Evolutionary conservation across 2,888 invertebrate genomes (phyloP), one percentile per base, ranked within the genome.

Genomic region (Eledona agricola): DNA sequence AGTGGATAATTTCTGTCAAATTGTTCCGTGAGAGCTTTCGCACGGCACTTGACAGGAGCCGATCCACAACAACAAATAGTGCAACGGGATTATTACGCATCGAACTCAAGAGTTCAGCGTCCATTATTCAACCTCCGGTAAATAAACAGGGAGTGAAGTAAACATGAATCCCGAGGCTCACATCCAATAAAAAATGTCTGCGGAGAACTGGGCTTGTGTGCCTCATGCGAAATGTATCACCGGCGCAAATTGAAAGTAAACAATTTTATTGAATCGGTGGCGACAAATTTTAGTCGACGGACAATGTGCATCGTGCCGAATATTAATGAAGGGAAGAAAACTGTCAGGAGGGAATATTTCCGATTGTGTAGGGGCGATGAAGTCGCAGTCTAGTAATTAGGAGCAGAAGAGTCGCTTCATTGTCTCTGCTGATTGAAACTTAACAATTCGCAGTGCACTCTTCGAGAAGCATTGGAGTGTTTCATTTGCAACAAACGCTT

Each of bases 231-330:
- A 47, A 47, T 28, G 47, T 47, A 47, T 29, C 47, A 47, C 37
- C 12, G 22, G 38, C 46, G 45, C 38, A 46, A 52, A 52, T 52
- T 52, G 52, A 52, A 52, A 52, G 38, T 25, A 52, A 52, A 52
- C 52, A 52, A 38, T 26, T 52, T 52, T 52, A 46, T 51, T 26
- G 23, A 37, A 26, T 42, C 28, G 12, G 25, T 17, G 29, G 7
- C n/a, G 16, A 51, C 51, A 45, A 45, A 32, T 45, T 43, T 51
- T 28, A 29, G 13, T 16, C 26, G 9, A 34, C 20, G 25, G 35
- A 13, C 37, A 35, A 47, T 37, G 28, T 20, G 28, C 29, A 26
- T 12, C 20, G 5, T 22, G 17, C 23, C 13, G 37, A 37, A 37
- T 37, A 37, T 37, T 37, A 37, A 37, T 37, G 23, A 37, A 23